Base-by-base conservation (phyloP, 2,797 vertebrate genomes). In the Melanogrammus aeglefinus region DNA sequence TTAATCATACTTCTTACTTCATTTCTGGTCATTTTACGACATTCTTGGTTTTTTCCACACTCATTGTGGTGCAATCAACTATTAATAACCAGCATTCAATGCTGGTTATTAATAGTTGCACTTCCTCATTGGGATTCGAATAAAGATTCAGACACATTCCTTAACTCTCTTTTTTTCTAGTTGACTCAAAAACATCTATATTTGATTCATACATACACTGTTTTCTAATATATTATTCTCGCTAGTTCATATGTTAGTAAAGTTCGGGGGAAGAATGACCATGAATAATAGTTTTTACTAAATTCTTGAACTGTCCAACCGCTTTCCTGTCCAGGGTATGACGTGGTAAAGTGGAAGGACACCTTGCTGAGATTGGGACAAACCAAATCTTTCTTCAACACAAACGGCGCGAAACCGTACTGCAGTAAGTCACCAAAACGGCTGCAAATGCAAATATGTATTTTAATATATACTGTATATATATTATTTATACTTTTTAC, bases 391-490 rank as follows among this genome's bases (percentile, higher is more conserved):
- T 95, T 79, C 86, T 95, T 95, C 83, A 88, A 69, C 75, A 95
- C 95, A 16, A 95, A 93, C 35, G 0, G 24, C 66, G 0, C 69
- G 0, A 0, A 77, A 27, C 94, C 94, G 2, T 95, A 82, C 78
- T 94, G 92, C 88, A 92, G 95, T 95, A 78, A 94, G 95, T 92
- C 38, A 72, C 29, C 33, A n/a, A 63, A 63, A 63, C 8, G 21
- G 57, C n/a, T 63, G 6, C 57, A n/a, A 4, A 63, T 63, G 57
- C 57, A 63, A n/a, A 63, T 8, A 63, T 31, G 31, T 33, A 73
- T 10, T 21, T 79, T 6, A 75, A 9, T 14, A 41, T n/a, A 6
- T 31, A 73, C 72, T n/a, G n/a, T n/a, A n/a, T n/a, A 73, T n/a
- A n/a, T 33, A 33, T 33, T 4, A 33, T n/a, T 36, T 10, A 39